Conservation (phyloP, 2,113 vertebrate species). For the Todiramphus saurophagus region DNA sequence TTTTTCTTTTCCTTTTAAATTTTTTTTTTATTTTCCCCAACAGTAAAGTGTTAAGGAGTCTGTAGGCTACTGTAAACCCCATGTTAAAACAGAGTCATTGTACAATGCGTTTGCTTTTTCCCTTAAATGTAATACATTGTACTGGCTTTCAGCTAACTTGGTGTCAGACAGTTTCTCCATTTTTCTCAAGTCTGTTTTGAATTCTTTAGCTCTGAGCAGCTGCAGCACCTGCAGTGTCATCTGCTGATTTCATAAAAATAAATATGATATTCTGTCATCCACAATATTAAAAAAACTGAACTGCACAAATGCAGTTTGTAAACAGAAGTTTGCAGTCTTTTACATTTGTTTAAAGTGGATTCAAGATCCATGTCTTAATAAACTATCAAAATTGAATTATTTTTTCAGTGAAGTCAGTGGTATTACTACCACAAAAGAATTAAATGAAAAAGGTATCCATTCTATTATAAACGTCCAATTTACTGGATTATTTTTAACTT, state of each 20-base stretch:
- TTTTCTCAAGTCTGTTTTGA: not conserved
- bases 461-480: not conserved
- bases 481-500: conserved; percentile 35
- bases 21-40: too few relatives aligned
- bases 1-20: not conserved
- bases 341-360: not conserved
- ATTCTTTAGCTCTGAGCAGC: not conserved
- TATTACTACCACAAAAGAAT: not conserved
- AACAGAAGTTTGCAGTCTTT: not conserved
- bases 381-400: not conserved
- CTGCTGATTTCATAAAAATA: not conserved
- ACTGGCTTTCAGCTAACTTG: not conserved
- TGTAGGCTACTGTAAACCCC: not conserved
- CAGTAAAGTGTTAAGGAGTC: not conserved
- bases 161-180: not conserved
- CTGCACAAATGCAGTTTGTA: not conserved
- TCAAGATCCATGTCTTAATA: not conserved
- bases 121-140: not conserved
- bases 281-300: not conserved
- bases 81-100: not conserved
- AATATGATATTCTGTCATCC: not conserved
- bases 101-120: not conserved
- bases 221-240: not conserved
- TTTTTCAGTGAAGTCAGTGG: not conserved
- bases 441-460: not conserved